These are phyloP conservation scores for Chinchilla lanigera DNA, from an alignment of 2,113 vertebrate species.

Conservation along the genomic window DNA sequence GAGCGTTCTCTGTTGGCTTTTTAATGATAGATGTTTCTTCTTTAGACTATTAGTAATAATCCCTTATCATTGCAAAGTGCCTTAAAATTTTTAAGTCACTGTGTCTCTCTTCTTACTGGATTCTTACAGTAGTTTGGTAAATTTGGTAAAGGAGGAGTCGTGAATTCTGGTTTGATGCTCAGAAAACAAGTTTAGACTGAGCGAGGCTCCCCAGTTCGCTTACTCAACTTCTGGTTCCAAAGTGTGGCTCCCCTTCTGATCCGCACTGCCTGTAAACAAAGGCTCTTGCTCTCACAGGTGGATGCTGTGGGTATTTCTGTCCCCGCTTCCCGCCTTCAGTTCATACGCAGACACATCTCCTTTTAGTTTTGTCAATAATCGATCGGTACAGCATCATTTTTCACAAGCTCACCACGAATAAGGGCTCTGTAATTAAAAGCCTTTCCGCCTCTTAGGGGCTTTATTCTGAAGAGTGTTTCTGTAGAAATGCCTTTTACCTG, in stretches of 20 bases:
- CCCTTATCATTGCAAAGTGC: not conserved
- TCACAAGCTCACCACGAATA: conserved; percentile 58
- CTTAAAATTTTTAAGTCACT: conserved; percentile 6
- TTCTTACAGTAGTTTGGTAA: not conserved
- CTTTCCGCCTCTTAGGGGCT: conserved; percentile 62
- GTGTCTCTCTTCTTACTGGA: not conserved
- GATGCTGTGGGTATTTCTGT: not conserved
- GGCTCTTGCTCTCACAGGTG: not conserved
- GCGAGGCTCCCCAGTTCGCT: not conserved
- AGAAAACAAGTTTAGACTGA: conserved; percentile 1
- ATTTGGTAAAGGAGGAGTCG: not conserved
- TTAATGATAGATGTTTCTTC: not conserved
- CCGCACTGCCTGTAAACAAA: not conserved
- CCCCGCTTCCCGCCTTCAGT: conserved; percentile 25
- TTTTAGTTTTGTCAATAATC: conserved; percentile 56
- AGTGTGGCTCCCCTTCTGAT: not conserved
- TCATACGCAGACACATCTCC: conserved; percentile 48
- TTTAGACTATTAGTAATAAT: not conserved
- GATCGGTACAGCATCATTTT: conserved; percentile 25
- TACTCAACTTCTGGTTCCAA: not conserved
- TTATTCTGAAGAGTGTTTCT: conserved; percentile 77
- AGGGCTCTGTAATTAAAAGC: conserved; percentile 66
- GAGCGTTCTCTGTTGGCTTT: not conserved
- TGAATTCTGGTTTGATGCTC: conserved; percentile 31
- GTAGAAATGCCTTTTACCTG: conserved; percentile 75